Evolutionary conservation across 1,140 invertebrate species (phyloP).

Genomic region (Heliconius eleuchia): DNA sequence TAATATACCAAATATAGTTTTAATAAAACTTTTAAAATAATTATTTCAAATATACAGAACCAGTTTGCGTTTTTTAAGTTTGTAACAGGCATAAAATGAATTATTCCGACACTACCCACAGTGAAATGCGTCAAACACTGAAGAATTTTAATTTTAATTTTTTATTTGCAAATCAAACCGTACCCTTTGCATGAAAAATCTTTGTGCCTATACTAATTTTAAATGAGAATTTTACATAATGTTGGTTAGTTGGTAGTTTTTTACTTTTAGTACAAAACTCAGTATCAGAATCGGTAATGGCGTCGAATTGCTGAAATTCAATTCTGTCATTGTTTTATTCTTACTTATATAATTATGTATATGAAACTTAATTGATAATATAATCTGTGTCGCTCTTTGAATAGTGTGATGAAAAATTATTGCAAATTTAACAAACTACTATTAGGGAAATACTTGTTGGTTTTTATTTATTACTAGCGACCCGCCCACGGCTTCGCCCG

Average conservation of each 20-base stretch:
- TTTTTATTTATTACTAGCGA: no score
- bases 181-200: conserved; percentile 49
- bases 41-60: background rate
- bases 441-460: no score
- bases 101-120: conserved; percentile 40
- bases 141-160: conserved; percentile 49
- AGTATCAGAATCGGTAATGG: conserved; percentile 11
- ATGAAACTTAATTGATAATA: no score
- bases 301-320: background rate
- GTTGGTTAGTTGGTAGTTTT: conserved; percentile 4
- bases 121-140: conserved; percentile 51
- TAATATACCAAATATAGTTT: background rate
- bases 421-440: no score
- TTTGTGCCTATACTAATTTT: conserved; percentile 49
- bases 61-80: background rate
- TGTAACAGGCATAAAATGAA: conserved; percentile 24
- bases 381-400: no score
- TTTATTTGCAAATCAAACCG: conserved; percentile 54
- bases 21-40: background rate
- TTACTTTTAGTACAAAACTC: conserved; percentile 30
- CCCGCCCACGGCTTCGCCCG: no score
- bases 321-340: background rate
- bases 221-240: conserved; percentile 49
- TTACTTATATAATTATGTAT: no score
- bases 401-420: no score